A percentile compares a stretch with the other conserved stretches of the same genome.
Evolutionary conservation across 2,888 invertebrate genomes (phyloP).

Genomic region (Rhopalosiphum nymphaeae): DNA sequence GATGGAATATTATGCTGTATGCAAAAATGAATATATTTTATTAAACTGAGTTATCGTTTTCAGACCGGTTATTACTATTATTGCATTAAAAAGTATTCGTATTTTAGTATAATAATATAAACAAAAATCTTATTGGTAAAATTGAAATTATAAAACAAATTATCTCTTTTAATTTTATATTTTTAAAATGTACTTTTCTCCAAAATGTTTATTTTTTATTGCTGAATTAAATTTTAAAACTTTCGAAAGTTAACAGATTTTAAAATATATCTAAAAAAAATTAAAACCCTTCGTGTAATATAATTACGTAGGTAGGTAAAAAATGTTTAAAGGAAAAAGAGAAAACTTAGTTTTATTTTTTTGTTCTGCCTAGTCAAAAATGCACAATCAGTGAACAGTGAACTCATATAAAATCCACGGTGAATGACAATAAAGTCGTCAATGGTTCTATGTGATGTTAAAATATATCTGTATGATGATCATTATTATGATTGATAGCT

Average conservation of each 20-base stretch:
- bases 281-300: background rate
- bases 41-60: background rate
- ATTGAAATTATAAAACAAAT: conserved; percentile 18
- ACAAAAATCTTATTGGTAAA: background rate
- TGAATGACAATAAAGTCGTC: background rate
- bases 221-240: background rate
- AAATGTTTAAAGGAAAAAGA: background rate
- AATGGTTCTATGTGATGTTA: background rate
- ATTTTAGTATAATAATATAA: conserved; percentile 6
- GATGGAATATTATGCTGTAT: background rate
- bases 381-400: background rate
- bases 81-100: background rate
- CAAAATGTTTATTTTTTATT: background rate
- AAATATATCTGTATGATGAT: background rate
- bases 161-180: background rate
- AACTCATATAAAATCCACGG: background rate
- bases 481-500: background rate
- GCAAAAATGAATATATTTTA: background rate
- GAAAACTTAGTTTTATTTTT: background rate
- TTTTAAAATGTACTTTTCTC: background rate
- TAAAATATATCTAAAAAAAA: background rate
- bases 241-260: background rate
- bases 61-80: background rate
- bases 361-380: background rate
- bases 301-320: background rate